phyloP scores from a whole-genome alignment of 2,797 vertebrate species.

The Poecilia velifera region DNA sequence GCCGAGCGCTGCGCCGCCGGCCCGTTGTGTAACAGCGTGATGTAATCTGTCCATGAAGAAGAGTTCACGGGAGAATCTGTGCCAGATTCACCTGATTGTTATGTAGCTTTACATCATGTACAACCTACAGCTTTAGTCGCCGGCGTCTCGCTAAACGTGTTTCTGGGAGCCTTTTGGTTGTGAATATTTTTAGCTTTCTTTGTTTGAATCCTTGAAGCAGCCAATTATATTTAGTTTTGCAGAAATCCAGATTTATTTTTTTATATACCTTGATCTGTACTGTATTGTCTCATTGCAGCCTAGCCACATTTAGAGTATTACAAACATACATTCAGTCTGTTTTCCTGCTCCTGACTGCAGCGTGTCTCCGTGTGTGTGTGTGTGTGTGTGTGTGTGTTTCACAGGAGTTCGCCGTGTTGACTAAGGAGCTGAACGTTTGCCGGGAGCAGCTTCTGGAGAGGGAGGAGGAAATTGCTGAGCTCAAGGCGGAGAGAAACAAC shows the following conservation, averaged over 20 bases:
- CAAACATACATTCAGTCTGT: slow-evolving; percentile 42
- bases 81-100: slow-evolving; percentile 71
- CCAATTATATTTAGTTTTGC: slow-evolving; percentile 9
- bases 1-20: slow-evolving; percentile 57
- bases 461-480: slow-evolving; percentile 91
- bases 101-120: slow-evolving; percentile 62
- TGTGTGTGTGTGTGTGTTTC: slow-evolving; percentile 51
- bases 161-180: slow-evolving; percentile 23
- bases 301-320: slow-evolving; percentile 31
- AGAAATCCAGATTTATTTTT: slow-evolving; percentile 9
- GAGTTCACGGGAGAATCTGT: slow-evolving; percentile 67
- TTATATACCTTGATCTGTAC: slow-evolving; percentile 18
- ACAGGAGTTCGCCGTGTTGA: slow-evolving; percentile 92
- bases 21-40: slow-evolving; percentile 79
- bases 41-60: slow-evolving; percentile 71
- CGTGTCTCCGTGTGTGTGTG: slow-evolving; percentile 46
- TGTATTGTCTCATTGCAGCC: slow-evolving; percentile 12
- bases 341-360: slow-evolving; percentile 61
- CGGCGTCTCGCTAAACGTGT: slow-evolving; percentile 38
- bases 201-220: slow-evolving; percentile 1
- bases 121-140: slow-evolving; percentile 38
- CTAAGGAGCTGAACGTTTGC: slow-evolving; percentile 91
- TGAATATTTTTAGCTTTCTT: slow-evolving; percentile 24
- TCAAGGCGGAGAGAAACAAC: slow-evolving; percentile 92
- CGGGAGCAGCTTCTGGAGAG: slow-evolving; percentile 92